phyloP scores from a whole-genome alignment of 2,888 invertebrate species.

The Strigamia crassipes region DNA sequence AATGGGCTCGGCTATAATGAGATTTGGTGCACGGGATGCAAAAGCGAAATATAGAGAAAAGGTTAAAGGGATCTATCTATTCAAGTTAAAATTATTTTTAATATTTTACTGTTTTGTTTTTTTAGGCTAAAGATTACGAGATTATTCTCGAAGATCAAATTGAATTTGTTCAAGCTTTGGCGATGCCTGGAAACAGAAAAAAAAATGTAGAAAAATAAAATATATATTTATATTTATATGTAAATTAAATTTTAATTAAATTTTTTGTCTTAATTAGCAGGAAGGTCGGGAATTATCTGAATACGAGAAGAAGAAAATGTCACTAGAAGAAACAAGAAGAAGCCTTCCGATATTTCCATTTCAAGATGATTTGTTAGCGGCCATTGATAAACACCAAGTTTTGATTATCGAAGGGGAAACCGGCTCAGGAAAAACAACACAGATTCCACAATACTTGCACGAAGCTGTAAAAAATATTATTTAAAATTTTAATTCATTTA shows the following conservation, averaged over 20 bases:
- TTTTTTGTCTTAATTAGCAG: slow-evolving; percentile 24
- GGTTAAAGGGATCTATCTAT: slow-evolving; percentile 50
- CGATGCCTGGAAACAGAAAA: slow-evolving; percentile 61
- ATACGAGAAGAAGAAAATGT: slow-evolving; percentile 72
- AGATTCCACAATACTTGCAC: slow-evolving; percentile 65
- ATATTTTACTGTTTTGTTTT: slow-evolving; percentile 37
- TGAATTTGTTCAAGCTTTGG: slow-evolving; percentile 83
- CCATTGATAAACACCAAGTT: slow-evolving; percentile 83
- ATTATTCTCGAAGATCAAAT: slow-evolving; percentile 94
- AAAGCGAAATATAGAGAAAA: slow-evolving; percentile 63
- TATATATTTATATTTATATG: too few species aligned
- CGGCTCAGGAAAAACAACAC: slow-evolving; percentile 66
- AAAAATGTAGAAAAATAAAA: slow-evolving; percentile 51
- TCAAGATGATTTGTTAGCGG: slow-evolving; percentile 81
- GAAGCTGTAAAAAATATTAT: slow-evolving; percentile 60
- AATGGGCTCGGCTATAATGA: slow-evolving; percentile 87
- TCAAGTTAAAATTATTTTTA: slow-evolving; percentile 51
- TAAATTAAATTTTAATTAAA: background rate
- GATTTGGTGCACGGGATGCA: slow-evolving; percentile 91
- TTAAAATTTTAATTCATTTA: background rate
- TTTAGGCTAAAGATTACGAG: slow-evolving; percentile 76
- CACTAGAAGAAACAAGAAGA: slow-evolving; percentile 87
- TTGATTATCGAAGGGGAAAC: slow-evolving; percentile 84
- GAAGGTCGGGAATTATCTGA: slow-evolving; percentile 66
- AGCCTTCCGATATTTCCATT: slow-evolving; percentile 95